phyloP scores from a whole-genome alignment of 2,888 invertebrate genomes.

The Noctua pronuba region DNA sequence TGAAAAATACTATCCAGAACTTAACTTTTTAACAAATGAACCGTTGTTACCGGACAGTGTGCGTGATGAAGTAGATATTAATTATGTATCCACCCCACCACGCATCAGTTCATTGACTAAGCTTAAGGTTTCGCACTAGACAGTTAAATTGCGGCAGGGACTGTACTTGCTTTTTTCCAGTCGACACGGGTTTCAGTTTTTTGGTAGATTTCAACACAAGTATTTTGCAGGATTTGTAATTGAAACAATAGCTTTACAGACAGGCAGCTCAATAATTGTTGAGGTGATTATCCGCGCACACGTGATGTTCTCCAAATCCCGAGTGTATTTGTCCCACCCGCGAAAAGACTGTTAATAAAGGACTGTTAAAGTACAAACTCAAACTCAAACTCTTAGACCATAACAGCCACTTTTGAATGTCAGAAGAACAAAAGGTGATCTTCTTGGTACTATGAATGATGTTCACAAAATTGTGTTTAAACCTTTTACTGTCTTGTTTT shows the following conservation, averaged over 20 bases:
- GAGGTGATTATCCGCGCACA: background rate
- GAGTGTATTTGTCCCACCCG: no score
- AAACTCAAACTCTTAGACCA: no score
- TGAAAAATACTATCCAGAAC: background rate
- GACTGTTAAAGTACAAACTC: no score
- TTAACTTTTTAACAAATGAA: background rate
- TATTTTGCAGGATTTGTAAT: background rate
- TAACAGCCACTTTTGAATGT: no score
- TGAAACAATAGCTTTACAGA: background rate
- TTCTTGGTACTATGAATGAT: no score
- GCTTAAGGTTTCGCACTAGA: background rate
- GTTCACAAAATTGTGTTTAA: no score
- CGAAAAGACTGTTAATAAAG: no score
- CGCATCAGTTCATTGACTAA: slow-evolving; percentile 3
- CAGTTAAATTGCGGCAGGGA: background rate
- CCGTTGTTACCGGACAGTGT: background rate
- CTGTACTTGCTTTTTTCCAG: background rate
- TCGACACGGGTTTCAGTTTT: background rate
- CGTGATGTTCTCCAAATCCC: no score
- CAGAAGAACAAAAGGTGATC: no score
- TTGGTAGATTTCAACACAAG: background rate
- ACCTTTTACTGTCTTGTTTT: no score
- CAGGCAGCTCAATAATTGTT: background rate
- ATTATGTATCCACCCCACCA: slow-evolving; percentile 7
- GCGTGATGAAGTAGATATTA: background rate